These are phyloP conservation scores for Encarsia formosa DNA, from an alignment of 2,888 invertebrate species.

Conservation along the genomic window DNA sequence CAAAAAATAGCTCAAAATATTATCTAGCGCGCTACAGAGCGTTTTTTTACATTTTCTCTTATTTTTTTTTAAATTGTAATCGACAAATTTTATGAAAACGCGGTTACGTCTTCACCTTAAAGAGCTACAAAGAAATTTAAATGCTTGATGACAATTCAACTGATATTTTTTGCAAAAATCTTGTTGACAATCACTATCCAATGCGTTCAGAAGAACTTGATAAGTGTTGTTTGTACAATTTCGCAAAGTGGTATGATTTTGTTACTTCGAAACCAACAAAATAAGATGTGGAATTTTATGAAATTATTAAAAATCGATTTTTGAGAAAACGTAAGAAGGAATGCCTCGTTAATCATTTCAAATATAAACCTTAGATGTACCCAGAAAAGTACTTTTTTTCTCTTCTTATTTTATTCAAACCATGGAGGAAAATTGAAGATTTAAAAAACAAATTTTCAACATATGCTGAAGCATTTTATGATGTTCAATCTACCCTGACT, in stretches of 20 bases:
- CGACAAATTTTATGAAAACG: too few relatives aligned
- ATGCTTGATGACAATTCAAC: conserved; percentile 10
- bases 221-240: neutral
- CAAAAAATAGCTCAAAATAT: too few relatives aligned
- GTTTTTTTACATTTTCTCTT: too few relatives aligned
- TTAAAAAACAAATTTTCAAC: too few relatives aligned
- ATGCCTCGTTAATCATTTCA: conserved; percentile 1
- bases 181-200: neutral
- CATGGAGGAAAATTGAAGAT: conserved; percentile 19
- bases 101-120: too few relatives aligned
- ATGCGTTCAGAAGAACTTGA: neutral
- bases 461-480: too few relatives aligned
- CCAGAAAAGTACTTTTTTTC: neutral
- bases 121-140: conserved; percentile 21
- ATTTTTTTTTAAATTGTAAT: too few relatives aligned
- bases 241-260: neutral
- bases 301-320: neutral
- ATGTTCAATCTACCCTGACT: too few relatives aligned
- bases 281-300: neutral
- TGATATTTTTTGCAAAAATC: neutral
- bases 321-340: neutral
- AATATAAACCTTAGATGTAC: neutral
- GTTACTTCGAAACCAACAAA: neutral
- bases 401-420: conserved; percentile 17
- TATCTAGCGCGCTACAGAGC: too few relatives aligned